Conservation (phyloP, 2,888 invertebrate species). For the Ophion slaviceki region DNA sequence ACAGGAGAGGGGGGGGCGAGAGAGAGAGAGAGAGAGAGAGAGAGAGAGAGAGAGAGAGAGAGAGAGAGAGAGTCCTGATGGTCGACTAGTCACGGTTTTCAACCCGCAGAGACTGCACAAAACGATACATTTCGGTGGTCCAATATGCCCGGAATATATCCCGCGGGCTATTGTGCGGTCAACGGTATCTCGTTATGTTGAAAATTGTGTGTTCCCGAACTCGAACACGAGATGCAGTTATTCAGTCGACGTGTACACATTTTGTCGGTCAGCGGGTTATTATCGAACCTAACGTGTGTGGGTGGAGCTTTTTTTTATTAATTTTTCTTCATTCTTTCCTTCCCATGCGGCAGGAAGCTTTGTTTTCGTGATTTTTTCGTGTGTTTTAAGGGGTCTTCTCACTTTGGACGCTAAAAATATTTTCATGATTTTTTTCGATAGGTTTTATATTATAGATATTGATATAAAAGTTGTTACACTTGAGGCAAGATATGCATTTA, state of each 20-base stretch:
- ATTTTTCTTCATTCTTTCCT: not conserved
- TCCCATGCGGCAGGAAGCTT: not conserved
- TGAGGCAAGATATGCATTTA: too few species aligned
- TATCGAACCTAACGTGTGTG: not conserved
- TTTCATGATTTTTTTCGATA: too few species aligned
- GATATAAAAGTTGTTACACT: too few species aligned
- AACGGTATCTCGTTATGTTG: slow-evolving; percentile 58
- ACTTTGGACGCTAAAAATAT: too few species aligned
- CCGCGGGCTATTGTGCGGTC: slow-evolving; percentile 57
- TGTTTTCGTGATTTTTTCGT: not conserved
- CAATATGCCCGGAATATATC: slow-evolving; percentile 51
- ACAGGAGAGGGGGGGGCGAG: not conserved
- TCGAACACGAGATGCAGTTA: slow-evolving; percentile 19
- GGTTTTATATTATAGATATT: too few species aligned
- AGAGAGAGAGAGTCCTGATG: slow-evolving; percentile 20
- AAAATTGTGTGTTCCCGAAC: slow-evolving; percentile 52
- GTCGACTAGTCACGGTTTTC: slow-evolving; percentile 33
- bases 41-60: not conserved
- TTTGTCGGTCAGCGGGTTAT: slow-evolving; percentile 27
- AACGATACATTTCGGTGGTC: slow-evolving; percentile 51
- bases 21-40: too few species aligned
- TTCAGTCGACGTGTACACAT: not conserved
- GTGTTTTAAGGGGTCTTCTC: not conserved
- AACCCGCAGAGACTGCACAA: slow-evolving; percentile 15
- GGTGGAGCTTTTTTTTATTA: not conserved